Evolutionary conservation across 2,113 vertebrate species (phyloP).

Genomic region (Ovis aries): DNA sequence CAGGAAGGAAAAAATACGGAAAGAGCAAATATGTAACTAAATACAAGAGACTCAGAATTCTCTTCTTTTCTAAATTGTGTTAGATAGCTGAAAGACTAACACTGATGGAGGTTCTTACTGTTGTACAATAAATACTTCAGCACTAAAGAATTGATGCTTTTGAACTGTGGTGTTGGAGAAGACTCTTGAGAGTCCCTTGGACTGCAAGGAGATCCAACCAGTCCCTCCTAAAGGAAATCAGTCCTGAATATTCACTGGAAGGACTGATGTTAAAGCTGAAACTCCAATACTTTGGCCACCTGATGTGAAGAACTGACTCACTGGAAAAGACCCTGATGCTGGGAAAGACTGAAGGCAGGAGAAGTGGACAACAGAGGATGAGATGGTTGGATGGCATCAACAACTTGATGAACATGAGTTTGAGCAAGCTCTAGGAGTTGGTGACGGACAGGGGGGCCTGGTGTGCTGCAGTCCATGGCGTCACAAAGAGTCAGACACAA

Average conservation of each 20-base stretch:
- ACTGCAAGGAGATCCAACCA: not conserved
- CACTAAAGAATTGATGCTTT: not conserved
- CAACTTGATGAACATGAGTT: not conserved
- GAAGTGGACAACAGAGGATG: not conserved
- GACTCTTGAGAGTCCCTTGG: not conserved
- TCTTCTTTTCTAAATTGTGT: not conserved
- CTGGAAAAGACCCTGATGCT: not conserved
- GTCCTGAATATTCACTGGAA: not conserved
- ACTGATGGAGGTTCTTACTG: not conserved
- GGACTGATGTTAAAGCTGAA: not conserved
- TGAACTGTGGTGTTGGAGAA: not conserved
- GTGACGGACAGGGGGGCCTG: not conserved
- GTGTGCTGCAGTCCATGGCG: accelerated
- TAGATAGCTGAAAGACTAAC: not conserved
- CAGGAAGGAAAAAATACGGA: not conserved
- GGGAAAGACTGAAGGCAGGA: not conserved
- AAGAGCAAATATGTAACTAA: not conserved
- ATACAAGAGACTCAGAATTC: not conserved
- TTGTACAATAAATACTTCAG: not conserved
- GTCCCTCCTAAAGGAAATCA: not conserved
- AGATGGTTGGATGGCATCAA: not conserved
- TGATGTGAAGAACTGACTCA: not conserved
- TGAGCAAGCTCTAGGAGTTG: not conserved
- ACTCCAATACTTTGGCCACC: not conserved
- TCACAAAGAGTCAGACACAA: not conserved